Percentiles rank a stretch among this genome's conserved stretches.
These are phyloP conservation scores for Herpetotheres cachinnans DNA, from an alignment of 2,113 vertebrate genomes.

Conservation along the genomic window DNA sequence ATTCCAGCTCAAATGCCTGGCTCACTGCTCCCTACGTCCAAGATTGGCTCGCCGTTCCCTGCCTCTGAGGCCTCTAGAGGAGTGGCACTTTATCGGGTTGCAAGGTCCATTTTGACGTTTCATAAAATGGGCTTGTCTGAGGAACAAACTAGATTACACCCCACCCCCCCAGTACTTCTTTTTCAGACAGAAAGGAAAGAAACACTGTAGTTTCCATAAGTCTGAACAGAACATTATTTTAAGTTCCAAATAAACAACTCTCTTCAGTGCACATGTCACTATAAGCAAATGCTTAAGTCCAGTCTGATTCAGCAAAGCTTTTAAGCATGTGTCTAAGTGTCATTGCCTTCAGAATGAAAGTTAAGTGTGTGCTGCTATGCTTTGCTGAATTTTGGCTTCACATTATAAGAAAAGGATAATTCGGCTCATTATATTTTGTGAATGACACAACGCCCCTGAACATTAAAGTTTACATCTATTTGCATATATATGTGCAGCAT, in stretches of 20 bases:
- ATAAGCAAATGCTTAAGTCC: neutral
- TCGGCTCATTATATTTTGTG: conserved; percentile 54
- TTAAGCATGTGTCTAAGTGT: conserved; percentile 1
- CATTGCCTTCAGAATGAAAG: conserved; percentile 34
- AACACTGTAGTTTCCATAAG: neutral
- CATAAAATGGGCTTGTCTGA: neutral
- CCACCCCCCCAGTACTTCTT: neutral
- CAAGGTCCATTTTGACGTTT: neutral
- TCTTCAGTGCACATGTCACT: neutral
- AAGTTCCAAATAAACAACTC: neutral
- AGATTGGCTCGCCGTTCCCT: neutral
- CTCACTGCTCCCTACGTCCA: neutral
- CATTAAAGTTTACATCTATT: conserved; percentile 52
- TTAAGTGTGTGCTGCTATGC: conserved; percentile 28
- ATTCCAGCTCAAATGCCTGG: neutral
- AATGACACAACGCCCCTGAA: conserved; percentile 58
- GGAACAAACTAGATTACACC: neutral
- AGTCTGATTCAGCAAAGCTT: conserved; percentile 17
- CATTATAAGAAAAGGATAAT: conserved; percentile 32
- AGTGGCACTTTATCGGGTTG: neutral
- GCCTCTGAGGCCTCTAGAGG: fast-evolving
- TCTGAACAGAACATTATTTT: neutral
- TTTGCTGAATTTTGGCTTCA: conserved; percentile 53
- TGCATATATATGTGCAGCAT: conserved; percentile 52
- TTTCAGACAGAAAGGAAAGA: neutral